phyloP scores from a whole-genome alignment of 37 sponge, comb jelly and placozoan genomes.

The Oopsacas minuta region DNA sequence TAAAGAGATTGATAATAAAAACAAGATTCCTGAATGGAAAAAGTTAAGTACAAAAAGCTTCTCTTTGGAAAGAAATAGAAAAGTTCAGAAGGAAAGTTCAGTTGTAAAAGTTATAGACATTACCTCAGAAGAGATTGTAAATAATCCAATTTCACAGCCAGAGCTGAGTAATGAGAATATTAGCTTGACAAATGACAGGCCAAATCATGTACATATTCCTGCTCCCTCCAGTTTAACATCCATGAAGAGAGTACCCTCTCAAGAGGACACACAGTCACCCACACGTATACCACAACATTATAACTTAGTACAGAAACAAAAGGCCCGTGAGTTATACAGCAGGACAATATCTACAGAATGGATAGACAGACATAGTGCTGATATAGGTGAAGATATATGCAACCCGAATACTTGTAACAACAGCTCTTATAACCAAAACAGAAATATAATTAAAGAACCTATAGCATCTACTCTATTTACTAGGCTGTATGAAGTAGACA shows the following conservation, averaged over 20 bases:
- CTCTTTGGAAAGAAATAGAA: background rate
- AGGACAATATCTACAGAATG: background rate
- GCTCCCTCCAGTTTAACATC: background rate
- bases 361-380: background rate
- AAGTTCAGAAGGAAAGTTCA: background rate
- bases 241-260: background rate
- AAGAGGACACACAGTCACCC: background rate
- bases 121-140: background rate
- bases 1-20: background rate
- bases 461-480: background rate
- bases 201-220: background rate
- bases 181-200: no score
- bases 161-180: background rate
- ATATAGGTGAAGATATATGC: background rate
- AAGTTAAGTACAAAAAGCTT: background rate
- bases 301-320: background rate
- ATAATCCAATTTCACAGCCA: background rate
- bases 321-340: background rate
- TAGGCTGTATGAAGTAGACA: background rate
- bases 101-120: background rate
- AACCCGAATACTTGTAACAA: background rate
- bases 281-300: background rate
- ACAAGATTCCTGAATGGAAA: background rate
- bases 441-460: background rate
- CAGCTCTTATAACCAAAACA: background rate